A percentile compares a stretch with the other conserved stretches of the same genome.
phyloP scores from a whole-genome alignment of 2,113 vertebrate genomes.

The Muntiacus reevesi region DNA sequence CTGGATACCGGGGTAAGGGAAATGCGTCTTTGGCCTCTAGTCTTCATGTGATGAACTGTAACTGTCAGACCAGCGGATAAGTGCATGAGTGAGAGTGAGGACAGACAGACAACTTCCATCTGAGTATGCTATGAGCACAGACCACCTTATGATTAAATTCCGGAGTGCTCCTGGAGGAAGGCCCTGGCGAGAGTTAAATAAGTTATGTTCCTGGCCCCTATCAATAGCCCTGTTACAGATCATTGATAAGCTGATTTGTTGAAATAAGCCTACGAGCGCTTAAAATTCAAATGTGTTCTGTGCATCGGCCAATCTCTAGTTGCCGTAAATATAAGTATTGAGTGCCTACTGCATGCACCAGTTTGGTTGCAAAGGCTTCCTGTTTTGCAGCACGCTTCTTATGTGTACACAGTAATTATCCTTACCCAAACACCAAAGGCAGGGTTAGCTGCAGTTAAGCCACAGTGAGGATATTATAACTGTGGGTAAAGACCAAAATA shows the following conservation, averaged over 20 bases:
- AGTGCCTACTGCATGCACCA: not conserved
- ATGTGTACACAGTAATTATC: not conserved
- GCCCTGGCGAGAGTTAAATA: not conserved
- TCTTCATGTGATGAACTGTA: not conserved
- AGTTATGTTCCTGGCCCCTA: not conserved
- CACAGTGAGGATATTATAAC: not conserved
- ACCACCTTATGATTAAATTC: not conserved
- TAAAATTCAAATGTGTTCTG: not conserved
- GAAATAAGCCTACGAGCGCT: not conserved
- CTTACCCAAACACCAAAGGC: not conserved
- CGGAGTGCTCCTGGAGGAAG: not conserved
- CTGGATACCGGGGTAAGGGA: not conserved
- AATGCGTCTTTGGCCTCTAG: not conserved
- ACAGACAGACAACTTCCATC: not conserved
- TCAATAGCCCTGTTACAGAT: not conserved
- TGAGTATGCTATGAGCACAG: not conserved
- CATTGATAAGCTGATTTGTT: not conserved
- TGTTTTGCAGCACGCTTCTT: not conserved
- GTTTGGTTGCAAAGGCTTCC: not conserved
- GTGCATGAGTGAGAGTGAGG: not conserved
- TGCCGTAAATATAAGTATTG: not conserved
- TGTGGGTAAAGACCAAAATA: not conserved
- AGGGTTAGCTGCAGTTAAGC: not conserved
- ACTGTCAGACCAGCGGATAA: not conserved
- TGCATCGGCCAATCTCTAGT: not conserved